Evolutionary conservation across 2,113 vertebrate genomes (phyloP), one percentile per base, ranked within the genome.

Genomic region (Amphilophus citrinellus): DNA sequence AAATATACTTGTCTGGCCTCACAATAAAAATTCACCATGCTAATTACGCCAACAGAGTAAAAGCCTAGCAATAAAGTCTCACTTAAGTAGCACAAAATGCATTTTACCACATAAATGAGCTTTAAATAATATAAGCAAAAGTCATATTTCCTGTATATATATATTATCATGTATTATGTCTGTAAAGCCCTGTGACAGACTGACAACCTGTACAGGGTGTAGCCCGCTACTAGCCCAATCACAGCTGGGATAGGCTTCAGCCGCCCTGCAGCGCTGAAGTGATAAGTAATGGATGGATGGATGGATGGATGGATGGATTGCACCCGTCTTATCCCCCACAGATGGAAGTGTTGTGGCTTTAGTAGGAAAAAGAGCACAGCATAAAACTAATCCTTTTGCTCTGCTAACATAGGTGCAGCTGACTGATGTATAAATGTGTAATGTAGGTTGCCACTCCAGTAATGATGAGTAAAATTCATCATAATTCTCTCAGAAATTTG

Each of bases 1-100:
- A 73, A 79, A 77, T 83, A 30, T 22, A 56, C 37, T 71, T 84
- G 35, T 56, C 71, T 84, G 76, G 66, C 57, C 76, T 80, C 66
- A 9, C 18, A 44, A 37, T 61, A 44, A 86, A 76, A 71, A 44
- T 35, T 17, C 73, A 18, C 3, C 14, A 20, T 32, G 11, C 24
- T 50, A 32, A 61, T 61, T 62, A 15, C 59, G 58, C 24, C 44
- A 32, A 35, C 22, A 39, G 39, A 63, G 59, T 57, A 65, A 47
- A 76, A 47, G 60, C 20, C 5, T 10, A 53, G 71, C 81, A 76
- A 32, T 42, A 76, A 80, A 80, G 24, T 53, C 17, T 73, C 47
- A 73, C 17, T 73, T 56, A 56, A 56, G 47, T 18, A 35, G 27
- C 56, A 35, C 66, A 73, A 73, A 73, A 56, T 73, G 6, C 6